These are phyloP conservation scores for Eristalinus sepulchralis DNA, from an alignment of 2,888 invertebrate species.

Conservation along the genomic window DNA sequence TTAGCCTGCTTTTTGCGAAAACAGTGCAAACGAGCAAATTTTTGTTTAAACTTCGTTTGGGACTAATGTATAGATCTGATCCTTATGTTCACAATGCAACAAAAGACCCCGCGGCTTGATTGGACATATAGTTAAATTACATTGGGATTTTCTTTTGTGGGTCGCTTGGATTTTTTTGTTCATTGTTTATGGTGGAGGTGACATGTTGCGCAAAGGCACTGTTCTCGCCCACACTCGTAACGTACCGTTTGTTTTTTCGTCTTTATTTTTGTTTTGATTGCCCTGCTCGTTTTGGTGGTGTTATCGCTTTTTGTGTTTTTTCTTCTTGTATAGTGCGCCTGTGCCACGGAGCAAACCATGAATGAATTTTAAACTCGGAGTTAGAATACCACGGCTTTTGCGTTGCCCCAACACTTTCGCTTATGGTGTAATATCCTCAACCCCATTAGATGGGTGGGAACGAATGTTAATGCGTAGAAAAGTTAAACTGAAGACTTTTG, in stretches of 20 bases:
- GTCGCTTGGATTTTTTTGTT: not conserved
- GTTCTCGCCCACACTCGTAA: conserved; percentile 18
- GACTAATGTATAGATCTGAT: not conserved
- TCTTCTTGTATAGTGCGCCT: conserved; percentile 33
- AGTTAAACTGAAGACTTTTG: not conserved
- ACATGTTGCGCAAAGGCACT: conserved; percentile 67
- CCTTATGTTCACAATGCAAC: not conserved
- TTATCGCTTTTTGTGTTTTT: conserved; percentile 26
- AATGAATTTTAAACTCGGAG: conserved; percentile 54
- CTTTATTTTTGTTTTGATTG: conserved; percentile 69
- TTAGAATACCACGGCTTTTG: conserved; percentile 19
- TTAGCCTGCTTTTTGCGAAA: conserved; percentile 9
- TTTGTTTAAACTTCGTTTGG: not conserved
- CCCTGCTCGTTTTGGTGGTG: conserved; percentile 30
- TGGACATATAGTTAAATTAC: not conserved
- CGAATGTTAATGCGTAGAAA: conserved; percentile 63
- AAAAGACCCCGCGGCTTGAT: not conserved
- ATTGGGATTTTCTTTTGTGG: not conserved
- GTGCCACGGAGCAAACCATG: conserved; percentile 52
- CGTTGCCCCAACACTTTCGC: conserved; percentile 63
- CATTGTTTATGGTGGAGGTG: conserved; percentile 52
- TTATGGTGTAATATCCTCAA: conserved; percentile 41
- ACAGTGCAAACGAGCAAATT: not conserved
- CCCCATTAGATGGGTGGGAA: not conserved
- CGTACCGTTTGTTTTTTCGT: conserved; percentile 19